Conservation (phyloP, 2,888 invertebrate species). For the Azorinus chamasolen region DNA sequence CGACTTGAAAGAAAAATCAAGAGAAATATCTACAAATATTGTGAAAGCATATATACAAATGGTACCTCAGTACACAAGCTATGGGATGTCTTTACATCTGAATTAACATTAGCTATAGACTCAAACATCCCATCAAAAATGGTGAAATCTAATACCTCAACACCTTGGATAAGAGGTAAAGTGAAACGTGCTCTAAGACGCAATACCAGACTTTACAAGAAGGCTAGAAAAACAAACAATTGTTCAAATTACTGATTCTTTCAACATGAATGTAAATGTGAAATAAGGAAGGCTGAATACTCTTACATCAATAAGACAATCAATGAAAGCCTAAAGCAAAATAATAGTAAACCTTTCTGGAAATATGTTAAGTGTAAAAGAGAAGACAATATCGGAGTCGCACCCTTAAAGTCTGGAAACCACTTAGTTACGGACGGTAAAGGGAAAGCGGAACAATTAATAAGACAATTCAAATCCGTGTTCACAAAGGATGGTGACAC, state of each 20-base stretch:
- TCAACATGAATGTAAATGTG: conserved; percentile 32
- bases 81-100: conserved; percentile 17
- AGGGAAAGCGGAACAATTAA: conserved; percentile 42
- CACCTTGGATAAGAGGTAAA: conserved; percentile 29
- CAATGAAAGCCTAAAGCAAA: conserved; percentile 43
- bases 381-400: conserved; percentile 30
- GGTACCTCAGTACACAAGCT: neutral
- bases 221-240: conserved; percentile 42
- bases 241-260: conserved; percentile 30
- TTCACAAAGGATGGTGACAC: conserved; percentile 35
- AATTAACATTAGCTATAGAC: neutral
- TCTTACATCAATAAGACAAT: conserved; percentile 30
- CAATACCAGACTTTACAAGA: conserved; percentile 43
- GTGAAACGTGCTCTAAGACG: conserved; percentile 16
- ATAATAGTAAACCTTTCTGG: conserved; percentile 54
- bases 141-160: conserved; percentile 4
- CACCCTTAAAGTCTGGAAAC: conserved; percentile 31
- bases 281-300: conserved; percentile 37
- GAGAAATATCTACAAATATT: too few relatives aligned
- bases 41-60: neutral
- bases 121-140: conserved; percentile 24
- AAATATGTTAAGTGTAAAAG: conserved; percentile 39
- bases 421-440: conserved; percentile 41
- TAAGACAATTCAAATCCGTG: conserved; percentile 40
- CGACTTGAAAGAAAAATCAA: conserved; percentile 2